Conservation (phyloP, 2,113 vertebrate species). For the Uria lomvia region DNA sequence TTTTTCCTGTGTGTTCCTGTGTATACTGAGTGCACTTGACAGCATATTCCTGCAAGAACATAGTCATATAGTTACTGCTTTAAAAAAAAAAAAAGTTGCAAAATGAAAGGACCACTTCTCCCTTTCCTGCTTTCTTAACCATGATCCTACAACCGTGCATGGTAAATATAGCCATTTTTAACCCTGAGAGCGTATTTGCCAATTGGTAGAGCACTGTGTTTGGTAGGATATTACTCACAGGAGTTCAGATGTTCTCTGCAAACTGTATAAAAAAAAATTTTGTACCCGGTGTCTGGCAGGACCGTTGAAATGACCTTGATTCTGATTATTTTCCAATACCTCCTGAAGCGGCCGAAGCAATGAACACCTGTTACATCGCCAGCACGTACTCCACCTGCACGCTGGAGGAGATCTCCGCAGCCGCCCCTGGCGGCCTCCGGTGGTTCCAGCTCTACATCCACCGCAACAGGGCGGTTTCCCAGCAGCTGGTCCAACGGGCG, state of each 20-base stretch:
- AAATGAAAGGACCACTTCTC: neutral
- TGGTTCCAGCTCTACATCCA: slow-evolving; percentile 97
- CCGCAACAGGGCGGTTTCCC: slow-evolving; percentile 79
- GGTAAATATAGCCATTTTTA: neutral
- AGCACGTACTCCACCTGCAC: slow-evolving; percentile 88
- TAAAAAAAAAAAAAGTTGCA: neutral
- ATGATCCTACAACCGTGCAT: neutral
- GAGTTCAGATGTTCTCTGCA: neutral
- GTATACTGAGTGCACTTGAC: neutral
- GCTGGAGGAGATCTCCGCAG: slow-evolving; percentile 82
- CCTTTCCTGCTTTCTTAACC: neutral
- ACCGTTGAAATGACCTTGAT: neutral
- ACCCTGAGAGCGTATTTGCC: rapidly evolving
- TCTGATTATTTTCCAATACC: neutral
- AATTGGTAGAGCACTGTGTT: neutral
- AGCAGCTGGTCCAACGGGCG: slow-evolving; percentile 79
- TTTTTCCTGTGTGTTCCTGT: neutral
- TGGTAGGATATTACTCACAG: neutral
- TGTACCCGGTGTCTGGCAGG: neutral
- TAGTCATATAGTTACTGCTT: neutral
- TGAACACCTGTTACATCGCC: slow-evolving; percentile 85
- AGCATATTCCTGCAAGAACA: neutral
- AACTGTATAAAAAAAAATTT: neutral
- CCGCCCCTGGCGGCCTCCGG: slow-evolving; percentile 78
- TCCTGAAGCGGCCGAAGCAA: slow-evolving; percentile 77